Evolutionary conservation across 2,888 invertebrate species (phyloP), one percentile per base, ranked within the genome.

Genomic region (Dastarcus helophoroides): DNA sequence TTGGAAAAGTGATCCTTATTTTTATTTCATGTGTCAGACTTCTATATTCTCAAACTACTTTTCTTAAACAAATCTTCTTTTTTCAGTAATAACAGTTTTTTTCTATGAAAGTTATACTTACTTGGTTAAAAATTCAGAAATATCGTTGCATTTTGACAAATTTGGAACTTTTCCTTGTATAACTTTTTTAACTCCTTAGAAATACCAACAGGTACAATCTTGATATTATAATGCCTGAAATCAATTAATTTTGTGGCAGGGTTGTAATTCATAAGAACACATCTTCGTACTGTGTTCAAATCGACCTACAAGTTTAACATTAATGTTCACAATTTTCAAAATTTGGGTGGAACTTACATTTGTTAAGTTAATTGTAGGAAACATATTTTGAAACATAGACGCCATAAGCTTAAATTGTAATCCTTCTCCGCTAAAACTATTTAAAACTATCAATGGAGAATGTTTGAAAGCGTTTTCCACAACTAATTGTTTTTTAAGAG

Each of bases 301-400:
- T 90, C 83, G 0, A 95, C 77, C 86, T 89, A 42, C 24, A 60
- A 55, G 32, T 7, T 19, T 7, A 19, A 7, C 19, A 19, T 19
- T 19, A 19, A 7, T 19, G 19, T 19, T 19, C 6, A 23, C 9
- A 7, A 8, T 23, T 23, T 6, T 23, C 7, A 7, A 8, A 8
- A 8, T 23, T 8, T 23, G 9, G 6, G 6, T 8, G 8, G 9
- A 36, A 63, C 67, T 67, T 59, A 88, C 88, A 46, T 79, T 83
- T 17, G 89, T 84, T 38, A 97, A 76, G 60, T 97, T 95, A 31
- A 98, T 90, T 0, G 89, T 81, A 0, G 97, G 97, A 56, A 97
- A 97, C 91, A 98, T 90, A 52, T 94, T 95, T 65, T 97, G 95
- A 56, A 98, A 93, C 69, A 90, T 93, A 8, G 86, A 81, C 3